These are phyloP conservation scores for Amiota mariae DNA, from an alignment of 2,888 invertebrate genomes.

Conservation along the genomic window DNA sequence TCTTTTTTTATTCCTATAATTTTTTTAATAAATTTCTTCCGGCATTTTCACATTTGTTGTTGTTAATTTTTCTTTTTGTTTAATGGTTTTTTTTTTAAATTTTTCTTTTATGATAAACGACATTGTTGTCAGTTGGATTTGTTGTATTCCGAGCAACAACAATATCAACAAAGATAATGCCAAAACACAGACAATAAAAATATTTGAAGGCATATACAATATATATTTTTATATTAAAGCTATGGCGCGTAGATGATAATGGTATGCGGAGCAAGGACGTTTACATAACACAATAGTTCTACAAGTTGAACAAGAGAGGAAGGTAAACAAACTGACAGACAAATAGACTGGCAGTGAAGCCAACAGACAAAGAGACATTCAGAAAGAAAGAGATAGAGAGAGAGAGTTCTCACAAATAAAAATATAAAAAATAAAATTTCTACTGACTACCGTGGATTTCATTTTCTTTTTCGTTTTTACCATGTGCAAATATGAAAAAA, in stretches of 20 bases:
- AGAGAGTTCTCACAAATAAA: constrained; percentile 5
- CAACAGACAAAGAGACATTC: neutral
- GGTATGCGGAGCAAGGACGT: neutral
- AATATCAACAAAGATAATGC: constrained; percentile 44
- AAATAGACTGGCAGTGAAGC: constrained; percentile 11
- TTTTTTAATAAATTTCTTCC: neutral
- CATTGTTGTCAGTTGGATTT: constrained; percentile 27
- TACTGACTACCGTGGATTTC: too few species aligned
- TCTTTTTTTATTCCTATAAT: neutral
- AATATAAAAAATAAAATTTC: neutral
- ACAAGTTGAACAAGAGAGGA: too few species aligned
- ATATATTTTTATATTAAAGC: neutral
- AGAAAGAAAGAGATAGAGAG: too few species aligned
- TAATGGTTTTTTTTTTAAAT: neutral
- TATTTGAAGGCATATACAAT: neutral
- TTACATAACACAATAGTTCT: too few species aligned
- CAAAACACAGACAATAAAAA: constrained; percentile 52
- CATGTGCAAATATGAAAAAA: constrained; percentile 66
- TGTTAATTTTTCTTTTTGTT: neutral
- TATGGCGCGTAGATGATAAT: neutral
- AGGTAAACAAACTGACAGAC: constrained; percentile 21
- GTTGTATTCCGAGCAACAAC: constrained; percentile 2
- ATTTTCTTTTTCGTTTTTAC: neutral
- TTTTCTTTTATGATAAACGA: constrained; percentile 21
- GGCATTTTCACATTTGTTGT: too few species aligned